Percentiles rank a stretch among this genome's conserved stretches.
Conservation (phyloP, 1,140 invertebrate genomes). For the Heterodera carotae region DNA sequence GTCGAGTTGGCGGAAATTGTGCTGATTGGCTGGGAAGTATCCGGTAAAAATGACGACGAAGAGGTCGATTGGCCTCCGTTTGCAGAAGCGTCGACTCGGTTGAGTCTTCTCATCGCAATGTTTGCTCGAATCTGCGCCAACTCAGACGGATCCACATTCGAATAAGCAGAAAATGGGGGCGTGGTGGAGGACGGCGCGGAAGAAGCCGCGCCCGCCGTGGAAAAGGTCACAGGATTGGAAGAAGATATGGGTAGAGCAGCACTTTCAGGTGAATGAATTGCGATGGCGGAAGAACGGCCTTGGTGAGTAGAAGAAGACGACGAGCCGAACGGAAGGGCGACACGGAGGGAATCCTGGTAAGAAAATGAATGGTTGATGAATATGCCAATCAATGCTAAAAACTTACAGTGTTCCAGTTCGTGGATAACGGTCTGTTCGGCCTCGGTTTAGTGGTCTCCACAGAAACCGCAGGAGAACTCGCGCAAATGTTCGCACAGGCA, state of each 20-base stretch:
- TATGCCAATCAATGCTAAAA: background rate
- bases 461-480: background rate
- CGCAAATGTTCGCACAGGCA: background rate
- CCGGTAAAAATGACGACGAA: background rate
- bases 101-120: constrained; percentile 3
- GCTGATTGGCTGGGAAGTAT: background rate
- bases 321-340: constrained; percentile 4
- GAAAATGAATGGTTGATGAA: background rate
- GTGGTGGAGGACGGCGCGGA: constrained; percentile 11
- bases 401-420: constrained; percentile 17
- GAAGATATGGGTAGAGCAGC: background rate
- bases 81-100: background rate
- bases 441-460: background rate
- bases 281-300: constrained; percentile 4
- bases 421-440: constrained; percentile 14
- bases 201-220: background rate
- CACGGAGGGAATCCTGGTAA: constrained; percentile 22
- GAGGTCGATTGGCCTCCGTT: background rate
- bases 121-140: constrained; percentile 20
- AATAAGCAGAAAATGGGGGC: constrained; percentile 20
- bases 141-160: constrained; percentile 4
- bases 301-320: constrained; percentile 9
- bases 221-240: background rate
- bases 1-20: background rate
- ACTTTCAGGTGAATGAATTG: constrained; percentile 4